phyloP scores from a whole-genome alignment of 2,113 vertebrate genomes.

The Andinoacara biseriatus region DNA sequence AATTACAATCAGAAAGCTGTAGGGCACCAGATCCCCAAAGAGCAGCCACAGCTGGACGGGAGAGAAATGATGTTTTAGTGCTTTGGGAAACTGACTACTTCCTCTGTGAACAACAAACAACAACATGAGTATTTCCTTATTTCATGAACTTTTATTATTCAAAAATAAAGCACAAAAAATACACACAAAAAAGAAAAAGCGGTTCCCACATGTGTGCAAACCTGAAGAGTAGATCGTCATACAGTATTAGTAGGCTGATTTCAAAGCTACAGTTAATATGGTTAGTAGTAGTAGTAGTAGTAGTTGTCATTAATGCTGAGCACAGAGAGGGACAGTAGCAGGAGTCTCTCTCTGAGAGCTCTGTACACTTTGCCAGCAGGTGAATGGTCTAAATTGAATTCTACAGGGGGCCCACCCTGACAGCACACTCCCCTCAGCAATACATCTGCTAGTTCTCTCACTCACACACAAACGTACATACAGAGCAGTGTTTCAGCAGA shows the following conservation, averaged over 20 bases:
- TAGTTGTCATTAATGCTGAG: slow-evolving; percentile 44
- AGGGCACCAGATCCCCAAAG: slow-evolving; percentile 12
- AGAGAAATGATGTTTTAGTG: slow-evolving; percentile 12
- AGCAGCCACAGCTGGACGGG: neutral
- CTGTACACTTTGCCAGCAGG: slow-evolving; percentile 49
- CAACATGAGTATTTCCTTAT: neutral
- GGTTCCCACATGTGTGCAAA: slow-evolving; percentile 71
- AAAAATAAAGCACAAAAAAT: slow-evolving; percentile 82
- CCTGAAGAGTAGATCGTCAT: slow-evolving; percentile 59
- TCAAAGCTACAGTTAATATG: slow-evolving; percentile 71
- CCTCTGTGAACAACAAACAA: slow-evolving; percentile 1
- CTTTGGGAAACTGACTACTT: slow-evolving; percentile 6
- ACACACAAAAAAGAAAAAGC: slow-evolving; percentile 56
- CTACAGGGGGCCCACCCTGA: slow-evolving; percentile 40
- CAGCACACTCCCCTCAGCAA: slow-evolving; percentile 29
- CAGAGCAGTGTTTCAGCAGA: neutral
- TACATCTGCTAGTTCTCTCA: neutral
- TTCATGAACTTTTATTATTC: slow-evolving; percentile 77
- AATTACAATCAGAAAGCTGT: slow-evolving; percentile 63
- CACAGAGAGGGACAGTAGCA: slow-evolving; percentile 28
- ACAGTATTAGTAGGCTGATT: slow-evolving; percentile 72
- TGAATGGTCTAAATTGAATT: slow-evolving; percentile 49
- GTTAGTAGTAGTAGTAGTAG: slow-evolving; percentile 68
- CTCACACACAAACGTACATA: neutral
- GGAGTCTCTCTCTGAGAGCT: slow-evolving; percentile 29